Percentiles rank a stretch among this genome's conserved stretches.
Conservation (phyloP, 2,113 vertebrate genomes). For the Axis porcinus region DNA sequence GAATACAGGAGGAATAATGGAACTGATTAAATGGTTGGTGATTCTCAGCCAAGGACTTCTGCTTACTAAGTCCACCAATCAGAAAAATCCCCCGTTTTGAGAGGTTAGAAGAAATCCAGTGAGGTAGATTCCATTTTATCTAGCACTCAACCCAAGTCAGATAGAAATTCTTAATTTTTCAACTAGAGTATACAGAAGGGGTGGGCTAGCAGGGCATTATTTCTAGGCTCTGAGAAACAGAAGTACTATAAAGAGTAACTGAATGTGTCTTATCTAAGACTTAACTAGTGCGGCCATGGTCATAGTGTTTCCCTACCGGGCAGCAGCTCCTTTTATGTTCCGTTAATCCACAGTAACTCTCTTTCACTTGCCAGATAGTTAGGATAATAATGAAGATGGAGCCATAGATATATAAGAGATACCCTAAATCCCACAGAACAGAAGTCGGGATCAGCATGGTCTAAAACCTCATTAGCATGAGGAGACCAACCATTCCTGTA, state of each 20-base stretch:
- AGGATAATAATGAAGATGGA: conserved; percentile 44
- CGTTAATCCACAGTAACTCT: not conserved
- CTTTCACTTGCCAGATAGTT: conserved; percentile 47
- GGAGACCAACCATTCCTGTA: conserved; percentile 1
- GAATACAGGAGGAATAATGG: not conserved
- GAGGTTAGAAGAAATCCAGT: not conserved
- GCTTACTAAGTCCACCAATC: not conserved
- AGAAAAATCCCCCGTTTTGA: not conserved
- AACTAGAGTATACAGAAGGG: not conserved
- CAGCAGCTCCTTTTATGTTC: conserved; percentile 14
- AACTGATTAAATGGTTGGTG: not conserved
- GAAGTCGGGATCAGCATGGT: conserved; percentile 42
- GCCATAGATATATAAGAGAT: conserved; percentile 31
- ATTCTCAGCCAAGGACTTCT: not conserved
- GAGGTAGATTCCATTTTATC: not conserved
- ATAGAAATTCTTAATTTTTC: not conserved
- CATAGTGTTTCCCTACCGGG: conserved; percentile 44
- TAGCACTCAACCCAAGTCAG: not conserved
- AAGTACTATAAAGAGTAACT: not conserved
- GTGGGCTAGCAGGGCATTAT: not conserved
- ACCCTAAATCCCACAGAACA: not conserved
- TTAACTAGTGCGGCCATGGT: not conserved
- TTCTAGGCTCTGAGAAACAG: not conserved
- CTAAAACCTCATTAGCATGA: not conserved
- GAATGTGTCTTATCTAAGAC: not conserved